A percentile compares a stretch with the other conserved stretches of the same genome.
Evolutionary conservation across 2,888 invertebrate species (phyloP).

Genomic region (Tachina fera): DNA sequence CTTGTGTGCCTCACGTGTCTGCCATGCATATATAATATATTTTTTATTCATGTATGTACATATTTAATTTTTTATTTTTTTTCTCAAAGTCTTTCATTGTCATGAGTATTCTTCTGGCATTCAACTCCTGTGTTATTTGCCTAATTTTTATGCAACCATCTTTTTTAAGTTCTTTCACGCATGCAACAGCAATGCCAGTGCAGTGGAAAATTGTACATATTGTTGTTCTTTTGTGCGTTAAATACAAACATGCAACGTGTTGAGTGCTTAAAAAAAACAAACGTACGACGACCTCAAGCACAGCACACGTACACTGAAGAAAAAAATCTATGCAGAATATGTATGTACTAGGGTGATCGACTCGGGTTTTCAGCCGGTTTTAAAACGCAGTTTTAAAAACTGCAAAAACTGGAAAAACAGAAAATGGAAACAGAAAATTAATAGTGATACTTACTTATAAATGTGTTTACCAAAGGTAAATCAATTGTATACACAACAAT

Average conservation of each 20-base stretch:
- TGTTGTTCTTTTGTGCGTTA: constrained; percentile 27
- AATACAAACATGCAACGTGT: constrained; percentile 21
- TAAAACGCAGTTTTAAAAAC: too few species aligned
- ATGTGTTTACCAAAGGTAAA: too few species aligned
- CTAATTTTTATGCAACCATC: constrained; percentile 36
- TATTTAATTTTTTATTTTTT: constrained; percentile 10
- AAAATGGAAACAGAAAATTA: too few species aligned
- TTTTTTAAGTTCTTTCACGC: constrained; percentile 27
- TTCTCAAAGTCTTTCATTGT: constrained; percentile 33
- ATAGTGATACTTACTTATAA: too few species aligned
- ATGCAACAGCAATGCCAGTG: constrained; percentile 38
- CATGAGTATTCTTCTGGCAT: constrained; percentile 22
- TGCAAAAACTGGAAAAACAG: too few species aligned
- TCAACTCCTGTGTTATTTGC: constrained; percentile 8
- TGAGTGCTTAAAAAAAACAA: constrained; percentile 1
- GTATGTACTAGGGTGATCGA: too few species aligned
- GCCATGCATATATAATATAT: constrained; percentile 10
- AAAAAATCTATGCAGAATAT: too few species aligned
- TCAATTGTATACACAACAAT: too few species aligned
- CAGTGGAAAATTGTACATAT: constrained; percentile 68
- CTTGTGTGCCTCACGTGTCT: constrained; percentile 58
- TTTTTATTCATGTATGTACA: constrained; percentile 5
- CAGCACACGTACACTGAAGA: constrained; percentile 67
- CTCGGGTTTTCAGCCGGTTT: too few species aligned
- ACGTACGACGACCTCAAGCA: constrained; percentile 73